These are phyloP conservation scores for Poeciliopsis turrubarensis DNA, from an alignment of 2,113 vertebrate species.

Conservation along the genomic window DNA sequence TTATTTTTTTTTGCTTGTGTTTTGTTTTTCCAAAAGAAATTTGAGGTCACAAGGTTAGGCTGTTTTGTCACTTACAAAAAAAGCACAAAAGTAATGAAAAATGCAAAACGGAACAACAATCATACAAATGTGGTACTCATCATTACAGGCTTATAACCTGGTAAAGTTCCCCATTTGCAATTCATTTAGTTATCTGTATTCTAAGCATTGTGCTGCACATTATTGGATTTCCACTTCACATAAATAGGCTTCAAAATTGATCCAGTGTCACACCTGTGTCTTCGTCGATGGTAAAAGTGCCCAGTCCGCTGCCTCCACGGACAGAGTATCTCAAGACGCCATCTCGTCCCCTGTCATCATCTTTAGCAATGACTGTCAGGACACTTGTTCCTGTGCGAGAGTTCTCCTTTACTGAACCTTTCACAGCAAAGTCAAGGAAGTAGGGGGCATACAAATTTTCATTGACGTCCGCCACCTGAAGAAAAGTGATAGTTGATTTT, in stretches of 20 bases:
- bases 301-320: conserved; percentile 91
- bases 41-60: not conserved
- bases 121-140: not conserved
- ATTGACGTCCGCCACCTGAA: conserved; percentile 90
- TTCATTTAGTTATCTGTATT: conserved; percentile 37
- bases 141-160: not conserved
- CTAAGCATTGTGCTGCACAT: conserved; percentile 16
- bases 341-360: conserved; percentile 91
- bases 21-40: not conserved
- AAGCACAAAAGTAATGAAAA: not conserved
- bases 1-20: too few relatives aligned
- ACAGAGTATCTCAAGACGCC: conserved; percentile 92
- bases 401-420: conserved; percentile 93
- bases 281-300: conserved; percentile 93
- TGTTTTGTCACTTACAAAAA: conserved; percentile 3
- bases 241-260: conserved; percentile 60
- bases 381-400: conserved; percentile 91
- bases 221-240: conserved; percentile 64
- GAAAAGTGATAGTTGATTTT: conserved; percentile 22
- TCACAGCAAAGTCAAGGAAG: conserved; percentile 90
- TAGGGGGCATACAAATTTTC: conserved; percentile 94
- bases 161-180: conserved; percentile 2
- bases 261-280: conserved; percentile 90
- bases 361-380: conserved; percentile 86
- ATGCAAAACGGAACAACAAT: not conserved